Conservation (phyloP, 2,113 vertebrate species). For the Myxocyprinus asiaticus region DNA sequence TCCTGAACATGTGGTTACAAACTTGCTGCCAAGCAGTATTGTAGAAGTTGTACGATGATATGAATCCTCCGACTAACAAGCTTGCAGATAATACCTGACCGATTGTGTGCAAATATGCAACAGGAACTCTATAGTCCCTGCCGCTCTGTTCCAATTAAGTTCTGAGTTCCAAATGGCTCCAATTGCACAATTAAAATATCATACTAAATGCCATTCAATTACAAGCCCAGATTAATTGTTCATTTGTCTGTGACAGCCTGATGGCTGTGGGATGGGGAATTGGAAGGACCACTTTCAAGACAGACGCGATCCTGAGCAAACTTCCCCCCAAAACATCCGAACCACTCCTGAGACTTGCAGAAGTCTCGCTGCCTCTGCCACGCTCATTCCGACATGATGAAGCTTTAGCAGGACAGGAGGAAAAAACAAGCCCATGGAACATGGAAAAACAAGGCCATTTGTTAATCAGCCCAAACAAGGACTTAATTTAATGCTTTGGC, state of each 20-base stretch:
- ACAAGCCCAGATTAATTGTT: slow-evolving; percentile 62
- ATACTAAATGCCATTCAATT: slow-evolving; percentile 60
- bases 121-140: slow-evolving; percentile 36
- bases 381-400: slow-evolving; percentile 40
- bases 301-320: slow-evolving; percentile 59
- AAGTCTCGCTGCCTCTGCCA: slow-evolving; percentile 27
- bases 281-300: slow-evolving; percentile 50
- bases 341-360: slow-evolving; percentile 48
- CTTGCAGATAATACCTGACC: slow-evolving; percentile 27
- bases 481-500: slow-evolving; percentile 83
- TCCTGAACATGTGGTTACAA: background rate
- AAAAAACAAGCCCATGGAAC: slow-evolving; percentile 55
- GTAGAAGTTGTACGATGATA: no score
- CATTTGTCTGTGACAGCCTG: slow-evolving; percentile 63
- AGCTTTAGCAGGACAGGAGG: slow-evolving; percentile 44
- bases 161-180: slow-evolving; percentile 49
- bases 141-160: slow-evolving; percentile 43
- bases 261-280: slow-evolving; percentile 55
- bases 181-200: slow-evolving; percentile 60
- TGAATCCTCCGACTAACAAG: background rate
- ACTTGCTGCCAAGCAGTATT: background rate
- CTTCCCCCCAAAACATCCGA: slow-evolving; percentile 44
- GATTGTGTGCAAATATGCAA: slow-evolving; percentile 31
- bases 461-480: slow-evolving; percentile 83
- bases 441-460: slow-evolving; percentile 77